A percentile compares a stretch with the other conserved stretches of the same genome.
These are phyloP conservation scores for Nebria salina DNA, from an alignment of 2,888 invertebrate genomes.

Conservation along the genomic window DNA sequence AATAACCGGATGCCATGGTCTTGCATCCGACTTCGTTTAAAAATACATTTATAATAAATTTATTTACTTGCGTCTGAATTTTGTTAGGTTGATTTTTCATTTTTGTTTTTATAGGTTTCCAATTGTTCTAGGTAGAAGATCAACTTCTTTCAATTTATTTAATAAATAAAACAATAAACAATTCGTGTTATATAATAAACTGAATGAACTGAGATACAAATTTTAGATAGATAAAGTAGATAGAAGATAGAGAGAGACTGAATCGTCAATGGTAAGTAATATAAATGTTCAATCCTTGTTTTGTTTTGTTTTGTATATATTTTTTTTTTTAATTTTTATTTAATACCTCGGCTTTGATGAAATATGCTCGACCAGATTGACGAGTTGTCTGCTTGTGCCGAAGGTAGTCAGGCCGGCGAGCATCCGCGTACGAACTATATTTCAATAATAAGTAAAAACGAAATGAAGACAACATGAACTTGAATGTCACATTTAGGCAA, in stretches of 20 bases:
- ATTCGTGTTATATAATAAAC: background rate
- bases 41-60: conserved; percentile 58
- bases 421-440: conserved; percentile 40
- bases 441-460: conserved; percentile 30
- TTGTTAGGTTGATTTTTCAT: conserved; percentile 19
- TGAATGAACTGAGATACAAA: background rate
- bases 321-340: background rate
- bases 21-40: conserved; percentile 46
- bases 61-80: conserved; percentile 44
- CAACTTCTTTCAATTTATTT: conserved; percentile 53
- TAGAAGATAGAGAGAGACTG: conserved; percentile 33
- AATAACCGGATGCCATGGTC: conserved; percentile 34
- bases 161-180: conserved; percentile 2
- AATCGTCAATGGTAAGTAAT: conserved; percentile 34
- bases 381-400: conserved; percentile 23
- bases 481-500: conserved; percentile 57
- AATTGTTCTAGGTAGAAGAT: conserved; percentile 54
- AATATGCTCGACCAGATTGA: conserved; percentile 4
- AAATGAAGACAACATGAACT: conserved; percentile 55
- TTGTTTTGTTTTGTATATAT: background rate
- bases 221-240: conserved; percentile 23
- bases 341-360: conserved; percentile 9
- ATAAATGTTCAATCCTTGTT: background rate
- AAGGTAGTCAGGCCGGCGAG: conserved; percentile 45
- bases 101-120: conserved; percentile 18